These are phyloP conservation scores for Chiridota heheva DNA, from an alignment of 35 echinoderm and acorn worm species.

Conservation along the genomic window DNA sequence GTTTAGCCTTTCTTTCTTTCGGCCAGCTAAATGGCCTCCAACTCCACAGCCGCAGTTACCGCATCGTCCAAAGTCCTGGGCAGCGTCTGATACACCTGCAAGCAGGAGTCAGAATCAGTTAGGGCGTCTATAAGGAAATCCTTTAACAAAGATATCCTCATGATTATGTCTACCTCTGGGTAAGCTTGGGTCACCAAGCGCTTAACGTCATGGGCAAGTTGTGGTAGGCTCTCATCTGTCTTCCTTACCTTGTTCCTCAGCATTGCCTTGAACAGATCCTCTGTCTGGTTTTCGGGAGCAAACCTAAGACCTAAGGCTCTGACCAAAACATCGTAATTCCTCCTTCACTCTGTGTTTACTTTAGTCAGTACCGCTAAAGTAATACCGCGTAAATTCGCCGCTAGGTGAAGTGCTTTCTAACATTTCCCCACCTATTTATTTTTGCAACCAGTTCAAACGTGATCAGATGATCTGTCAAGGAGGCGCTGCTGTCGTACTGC, in stretches of 20 bases:
- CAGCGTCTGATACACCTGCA: too few species aligned
- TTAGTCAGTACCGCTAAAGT: neutral
- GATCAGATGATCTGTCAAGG: too few species aligned
- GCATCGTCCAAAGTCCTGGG: too few species aligned
- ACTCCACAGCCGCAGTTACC: too few species aligned
- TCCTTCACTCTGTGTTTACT: neutral
- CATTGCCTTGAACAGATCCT: neutral
- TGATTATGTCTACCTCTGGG: neutral
- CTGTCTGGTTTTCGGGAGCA: neutral
- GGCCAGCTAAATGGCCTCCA: too few species aligned
- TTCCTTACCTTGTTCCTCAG: slow-evolving; percentile 23
- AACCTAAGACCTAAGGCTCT: neutral
- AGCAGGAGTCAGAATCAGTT: too few species aligned
- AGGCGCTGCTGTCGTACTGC: too few species aligned
- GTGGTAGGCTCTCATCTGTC: slow-evolving; percentile 29
- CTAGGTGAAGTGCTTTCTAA: neutral
- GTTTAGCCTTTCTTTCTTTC: too few species aligned
- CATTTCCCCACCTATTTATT: too few species aligned
- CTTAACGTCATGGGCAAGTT: slow-evolving; percentile 35
- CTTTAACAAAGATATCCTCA: too few species aligned
- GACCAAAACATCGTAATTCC: neutral
- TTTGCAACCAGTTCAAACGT: too few species aligned
- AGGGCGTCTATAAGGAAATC: too few species aligned
- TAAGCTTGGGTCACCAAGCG: slow-evolving; percentile 19
- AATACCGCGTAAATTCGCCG: neutral